Evolutionary conservation across 2,797 vertebrate species (phyloP), one percentile per base, ranked within the genome.

Genomic region (Onychomys torridus): DNA sequence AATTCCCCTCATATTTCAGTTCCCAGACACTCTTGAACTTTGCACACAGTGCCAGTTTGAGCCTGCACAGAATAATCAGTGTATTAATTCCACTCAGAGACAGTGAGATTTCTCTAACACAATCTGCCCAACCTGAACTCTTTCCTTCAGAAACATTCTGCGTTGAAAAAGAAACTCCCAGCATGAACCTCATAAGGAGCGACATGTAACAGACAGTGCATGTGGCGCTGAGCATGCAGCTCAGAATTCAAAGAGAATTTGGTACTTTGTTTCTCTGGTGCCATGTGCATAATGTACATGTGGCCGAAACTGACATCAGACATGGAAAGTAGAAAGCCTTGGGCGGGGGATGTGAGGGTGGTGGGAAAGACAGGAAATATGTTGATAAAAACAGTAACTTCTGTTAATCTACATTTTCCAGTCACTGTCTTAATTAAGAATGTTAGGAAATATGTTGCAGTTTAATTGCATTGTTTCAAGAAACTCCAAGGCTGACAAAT

Each of bases 151-250:
- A 98, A 98, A 97, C 98, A 98, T 95, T 98, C 98, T 90, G 98
- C 98, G 98, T 98, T 98, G 98, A 98, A 98, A 98, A 98, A 98
- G 98, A 97, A 98, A 97, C 98, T 98, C 98, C 97, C 98, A 98
- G 98, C 98, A 94, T 98, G 98, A 98, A 97, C 98, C 98, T 98
- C 97, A 94, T 97, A 97, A 97, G 98, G 98, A 98, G 98, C 97
- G 98, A 98, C 98, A 98, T 97, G 98, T 98, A 99, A 98, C 98
- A 99, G 98, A 98, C 98, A 98, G 98, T 98, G 98, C 97, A 98
- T 98, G 98, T 98, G 98, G 98, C 95, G 98, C 97, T 97, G 98
- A 98, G 98, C 98, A 98, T 86, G 97, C 98, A 94, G 97, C 96
- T 97, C 97, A 91, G 98, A 98, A 98, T 93, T 95, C 92, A 98